Base-by-base conservation (phyloP, 2,113 vertebrate species). In the Clarias gariepinus region DNA sequence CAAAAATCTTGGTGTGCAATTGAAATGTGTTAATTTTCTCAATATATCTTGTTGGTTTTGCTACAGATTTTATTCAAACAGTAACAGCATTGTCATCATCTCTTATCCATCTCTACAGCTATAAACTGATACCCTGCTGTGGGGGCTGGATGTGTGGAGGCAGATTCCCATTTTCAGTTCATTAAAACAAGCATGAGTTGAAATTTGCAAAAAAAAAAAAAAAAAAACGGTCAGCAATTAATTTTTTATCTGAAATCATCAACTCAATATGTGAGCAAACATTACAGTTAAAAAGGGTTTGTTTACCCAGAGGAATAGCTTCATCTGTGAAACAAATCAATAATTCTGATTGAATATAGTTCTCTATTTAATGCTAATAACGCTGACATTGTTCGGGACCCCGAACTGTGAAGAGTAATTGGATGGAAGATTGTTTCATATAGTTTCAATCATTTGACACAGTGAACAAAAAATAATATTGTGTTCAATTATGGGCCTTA, bases 311-410 rank as follows among this genome's bases (percentile, higher is more conserved):
- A 69, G 63, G 63, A 58, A 57, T 60, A 41, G 76, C 63, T 79
- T 68, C 84, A 85, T 86, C 76, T 80, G 63, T 4, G 13, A 79
- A 80, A 41, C 16, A 30, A 69, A 86, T 86, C 84, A 86, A 69
- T 86, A 79, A 69, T 69, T 86, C 57, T 86, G 84, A 86, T 69
- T 80, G 63, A 86, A 80, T 80, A 80, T 57, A 80, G 11, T 79
- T 66, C 52, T 85, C 68, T 60, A 41, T 74, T 79, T 79, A 85
- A 85, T 53, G 61, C 47, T 80, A 33, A 64, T 52, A 64, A 85
- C 2, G 25, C 6, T 19, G 28, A 69, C 63, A 19, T 41, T 33
- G 47, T 55, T 58, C 13, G 7, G 76, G 74, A 64, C 74, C 74
- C 52, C 41, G 4, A 58, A 64, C 84, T 68, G 76, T 0, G 76